Evolutionary conservation across 2,888 invertebrate species (phyloP).

Genomic region (Schizaphis graminum): DNA sequence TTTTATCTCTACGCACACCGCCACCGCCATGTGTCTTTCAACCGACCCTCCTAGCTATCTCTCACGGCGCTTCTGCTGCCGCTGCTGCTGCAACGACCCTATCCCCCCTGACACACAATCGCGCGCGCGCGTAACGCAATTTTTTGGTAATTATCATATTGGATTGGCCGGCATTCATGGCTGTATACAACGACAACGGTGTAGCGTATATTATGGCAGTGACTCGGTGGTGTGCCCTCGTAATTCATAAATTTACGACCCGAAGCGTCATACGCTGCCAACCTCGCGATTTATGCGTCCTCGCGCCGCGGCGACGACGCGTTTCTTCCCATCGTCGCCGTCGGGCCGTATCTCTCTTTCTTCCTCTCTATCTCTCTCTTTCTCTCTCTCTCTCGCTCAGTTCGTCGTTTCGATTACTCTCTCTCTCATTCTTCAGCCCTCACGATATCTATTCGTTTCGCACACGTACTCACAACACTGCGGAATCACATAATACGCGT

Average conservation of each 20-base stretch:
- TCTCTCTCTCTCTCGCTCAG: background rate
- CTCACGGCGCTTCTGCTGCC: constrained; percentile 12
- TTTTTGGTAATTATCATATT: constrained; percentile 66
- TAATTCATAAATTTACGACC: constrained; percentile 66
- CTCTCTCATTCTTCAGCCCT: background rate
- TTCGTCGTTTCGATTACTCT: too few species aligned
- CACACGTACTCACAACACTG: constrained; percentile 4
- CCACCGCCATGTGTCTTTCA: constrained; percentile 18
- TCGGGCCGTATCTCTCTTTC: background rate
- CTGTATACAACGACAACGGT: background rate
- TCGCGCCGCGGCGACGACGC: constrained; percentile 42
- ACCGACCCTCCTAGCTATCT: constrained; percentile 35
- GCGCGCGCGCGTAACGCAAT: constrained; percentile 15
- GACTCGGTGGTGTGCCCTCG: constrained; percentile 56
- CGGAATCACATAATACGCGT: background rate
- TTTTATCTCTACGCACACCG: constrained; percentile 47
- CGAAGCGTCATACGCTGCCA: constrained; percentile 65
- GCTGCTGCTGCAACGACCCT: constrained; percentile 13
- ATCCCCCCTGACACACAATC: background rate
- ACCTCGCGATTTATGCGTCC: constrained; percentile 64
- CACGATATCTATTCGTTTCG: background rate
- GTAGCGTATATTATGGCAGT: background rate
- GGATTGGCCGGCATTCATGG: constrained; percentile 64
- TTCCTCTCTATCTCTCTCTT: background rate
- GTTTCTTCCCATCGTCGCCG: constrained; percentile 63